A percentile compares a stretch with the other conserved stretches of the same genome.
phyloP scores from a whole-genome alignment of 1,140 invertebrate species.

The Lethrus apterus region DNA sequence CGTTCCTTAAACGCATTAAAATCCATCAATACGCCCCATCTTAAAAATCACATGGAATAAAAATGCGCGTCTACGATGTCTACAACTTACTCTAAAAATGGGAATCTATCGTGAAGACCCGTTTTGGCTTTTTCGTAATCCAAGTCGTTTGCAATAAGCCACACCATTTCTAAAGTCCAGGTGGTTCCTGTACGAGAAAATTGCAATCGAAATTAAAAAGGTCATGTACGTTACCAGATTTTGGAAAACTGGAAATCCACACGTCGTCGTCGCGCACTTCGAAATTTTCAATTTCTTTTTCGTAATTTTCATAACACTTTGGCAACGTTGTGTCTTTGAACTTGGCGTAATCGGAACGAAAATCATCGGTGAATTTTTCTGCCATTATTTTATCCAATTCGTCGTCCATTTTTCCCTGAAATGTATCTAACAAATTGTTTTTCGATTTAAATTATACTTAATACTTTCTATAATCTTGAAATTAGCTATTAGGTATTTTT shows the following conservation, averaged over 20 bases:
- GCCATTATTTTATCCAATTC: no score
- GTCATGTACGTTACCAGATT: constrained; percentile 66
- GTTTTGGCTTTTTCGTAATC: constrained; percentile 65
- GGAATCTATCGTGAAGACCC: constrained; percentile 50
- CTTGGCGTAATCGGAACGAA: no score
- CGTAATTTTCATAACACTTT: not conserved
- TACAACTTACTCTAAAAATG: constrained; percentile 34
- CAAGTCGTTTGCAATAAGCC: constrained; percentile 72
- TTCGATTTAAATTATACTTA: no score
- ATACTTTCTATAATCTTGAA: no score
- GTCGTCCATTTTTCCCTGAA: no score
- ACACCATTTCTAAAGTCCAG: constrained; percentile 84
- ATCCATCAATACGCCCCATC: not conserved
- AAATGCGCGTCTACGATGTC: not conserved
- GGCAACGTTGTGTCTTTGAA: not conserved
- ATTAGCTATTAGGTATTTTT: no score
- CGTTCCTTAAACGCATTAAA: constrained; percentile 1
- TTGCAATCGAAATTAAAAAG: no score
- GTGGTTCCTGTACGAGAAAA: constrained; percentile 70
- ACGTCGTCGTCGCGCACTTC: constrained; percentile 60
- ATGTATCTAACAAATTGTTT: no score
- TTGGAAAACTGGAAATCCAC: constrained; percentile 74
- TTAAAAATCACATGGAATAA: not conserved
- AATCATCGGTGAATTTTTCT: no score
- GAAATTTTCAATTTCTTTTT: constrained; percentile 11